Conservation (phyloP, 23 tunicate species). For the Pegea sp. region DNA sequence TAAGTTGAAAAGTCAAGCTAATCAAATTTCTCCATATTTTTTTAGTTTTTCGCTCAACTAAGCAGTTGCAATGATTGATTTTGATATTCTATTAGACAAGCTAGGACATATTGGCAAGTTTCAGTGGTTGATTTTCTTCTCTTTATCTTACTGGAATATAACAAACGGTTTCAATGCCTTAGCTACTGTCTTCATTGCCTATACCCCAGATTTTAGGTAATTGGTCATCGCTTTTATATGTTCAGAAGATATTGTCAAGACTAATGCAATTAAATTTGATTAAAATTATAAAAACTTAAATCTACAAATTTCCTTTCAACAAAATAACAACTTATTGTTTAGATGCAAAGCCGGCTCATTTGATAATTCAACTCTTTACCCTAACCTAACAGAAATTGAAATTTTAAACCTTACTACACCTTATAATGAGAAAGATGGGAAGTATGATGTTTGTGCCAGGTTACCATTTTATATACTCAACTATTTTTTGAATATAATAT, state of each 20-base stretch:
- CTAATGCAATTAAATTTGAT: too few relatives aligned
- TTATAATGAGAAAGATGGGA: constrained; percentile 1
- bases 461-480: too few relatives aligned
- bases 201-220: constrained; percentile 25
- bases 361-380: constrained; percentile 22
- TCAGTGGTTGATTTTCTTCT: constrained; percentile 8
- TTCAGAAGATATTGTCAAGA: too few relatives aligned
- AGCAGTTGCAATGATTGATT: constrained; percentile 17
- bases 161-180: constrained; percentile 8
- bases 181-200: constrained; percentile 25
- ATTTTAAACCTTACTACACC: constrained; percentile 42
- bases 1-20: too few relatives aligned
- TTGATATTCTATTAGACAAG: constrained; percentile 13
- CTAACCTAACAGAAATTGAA: constrained; percentile 27
- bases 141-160: constrained; percentile 6
- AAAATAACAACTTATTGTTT: too few relatives aligned
- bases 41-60: too few relatives aligned
- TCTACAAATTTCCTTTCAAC: too few relatives aligned
- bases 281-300: too few relatives aligned
- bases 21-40: too few relatives aligned
- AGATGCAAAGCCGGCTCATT: too few relatives aligned
- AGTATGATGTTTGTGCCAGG: constrained; percentile 21
- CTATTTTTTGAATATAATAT: too few relatives aligned
- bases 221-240: too few relatives aligned
- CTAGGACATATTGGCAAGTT: constrained; percentile 13